Percentiles rank a stretch among this genome's conserved stretches.
These are phyloP conservation scores for Trichogramma evanescens DNA, from an alignment of 2,888 invertebrate genomes.

Conservation along the genomic window DNA sequence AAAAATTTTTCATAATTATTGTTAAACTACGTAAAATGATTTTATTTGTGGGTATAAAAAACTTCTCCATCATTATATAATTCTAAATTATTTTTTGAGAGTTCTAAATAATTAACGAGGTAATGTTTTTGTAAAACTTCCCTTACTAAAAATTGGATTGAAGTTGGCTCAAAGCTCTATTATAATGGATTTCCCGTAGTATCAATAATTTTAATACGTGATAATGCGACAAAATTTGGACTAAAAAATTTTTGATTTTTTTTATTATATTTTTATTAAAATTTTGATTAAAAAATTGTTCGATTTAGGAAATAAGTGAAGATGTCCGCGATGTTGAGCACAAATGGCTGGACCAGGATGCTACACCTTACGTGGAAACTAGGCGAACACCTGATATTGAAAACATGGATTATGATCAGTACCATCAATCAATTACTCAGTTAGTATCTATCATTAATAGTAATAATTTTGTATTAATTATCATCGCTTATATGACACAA, in stretches of 20 bases:
- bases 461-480: not conserved
- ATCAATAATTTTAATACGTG: not conserved
- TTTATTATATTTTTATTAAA: too few species aligned
- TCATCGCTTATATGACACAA: not conserved
- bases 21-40: too few species aligned
- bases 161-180: too few species aligned
- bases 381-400: constrained; percentile 71
- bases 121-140: too few species aligned
- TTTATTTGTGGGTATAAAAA: too few species aligned
- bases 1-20: too few species aligned
- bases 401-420: constrained; percentile 74
- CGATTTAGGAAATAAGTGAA: constrained; percentile 54
- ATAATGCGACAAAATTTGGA: not conserved
- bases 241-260: not conserved
- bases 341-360: constrained; percentile 61
- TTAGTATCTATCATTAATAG: constrained; percentile 49
- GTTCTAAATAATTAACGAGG: too few species aligned
- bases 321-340: constrained; percentile 55
- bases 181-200: too few species aligned
- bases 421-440: constrained; percentile 76
- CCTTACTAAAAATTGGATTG: too few species aligned
- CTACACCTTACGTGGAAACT: constrained; percentile 56
- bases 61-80: too few species aligned
- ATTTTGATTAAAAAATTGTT: not conserved
- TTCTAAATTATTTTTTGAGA: too few species aligned